Base-by-base conservation (phyloP, 1,140 invertebrate species). In the Eurosta solidaginis region DNA sequence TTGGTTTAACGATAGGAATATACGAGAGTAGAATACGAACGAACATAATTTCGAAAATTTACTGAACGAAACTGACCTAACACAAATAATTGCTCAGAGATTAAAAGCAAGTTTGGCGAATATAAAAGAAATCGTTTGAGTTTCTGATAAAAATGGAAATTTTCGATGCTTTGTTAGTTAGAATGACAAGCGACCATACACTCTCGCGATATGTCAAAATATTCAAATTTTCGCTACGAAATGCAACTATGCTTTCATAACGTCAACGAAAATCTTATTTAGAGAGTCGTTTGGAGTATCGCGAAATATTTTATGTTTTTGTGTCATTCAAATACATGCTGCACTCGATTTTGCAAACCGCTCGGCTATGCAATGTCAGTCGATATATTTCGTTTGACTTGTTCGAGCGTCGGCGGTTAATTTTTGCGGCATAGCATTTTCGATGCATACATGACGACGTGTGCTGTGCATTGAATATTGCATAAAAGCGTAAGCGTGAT, bases 171-270 rank as follows among this genome's bases (percentile, higher is more conserved):
- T n/a, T n/a, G n/a, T n/a, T n/a, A n/a, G n/a, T n/a, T n/a, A 33
- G 0, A 63, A 20, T 17, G 36, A 22, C n/a, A 25, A 22, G 0
- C 47, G 49, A 22, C 10, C 25, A 20, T 22, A 20, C 29, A 0
- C n/a, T 75, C 42, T 20, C 29, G 10, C 25, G 73, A 14, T 25
- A 0, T 36, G 33, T 40, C 5, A 68, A 40, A 20, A 40, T 68
- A 68, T 36, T 68, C 59, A 33, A 42, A 68, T 40, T 68, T 68
- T 68, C 29, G 1, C 17, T n/a, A 68, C 59, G 59, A 68, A 68
- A 68, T 68, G 59, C 33, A 68, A 33, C 33, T 4, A 17, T 68
- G 59, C 33, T 17, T 68, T 17, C 59, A 68, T 68, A 20, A 12
- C 59, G 59, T 14, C 20, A 68, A 20, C 6, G 22, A 68, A 20